These are phyloP conservation scores for Pogonus chalceus DNA, from an alignment of 1,140 invertebrate species.

Conservation along the genomic window DNA sequence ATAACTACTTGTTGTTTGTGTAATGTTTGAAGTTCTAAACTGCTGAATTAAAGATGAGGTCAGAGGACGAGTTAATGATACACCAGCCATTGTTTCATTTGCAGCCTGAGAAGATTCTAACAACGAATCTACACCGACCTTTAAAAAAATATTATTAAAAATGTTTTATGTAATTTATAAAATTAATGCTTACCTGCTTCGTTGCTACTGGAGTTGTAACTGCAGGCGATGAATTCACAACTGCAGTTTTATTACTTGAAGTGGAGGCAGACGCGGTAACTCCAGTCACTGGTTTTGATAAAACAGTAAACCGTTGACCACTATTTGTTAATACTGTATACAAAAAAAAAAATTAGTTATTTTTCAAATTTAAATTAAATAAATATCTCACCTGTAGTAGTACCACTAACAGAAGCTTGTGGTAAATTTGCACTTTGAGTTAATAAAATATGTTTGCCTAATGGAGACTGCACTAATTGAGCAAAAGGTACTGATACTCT, in stretches of 20 bases:
- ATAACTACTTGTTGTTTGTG: not conserved
- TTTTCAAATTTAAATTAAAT: not conserved
- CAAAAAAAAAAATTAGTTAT: constrained; percentile 20
- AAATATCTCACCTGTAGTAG: constrained; percentile 23
- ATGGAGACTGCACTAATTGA: constrained; percentile 59
- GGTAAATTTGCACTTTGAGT: constrained; percentile 34
- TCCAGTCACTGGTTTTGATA: constrained; percentile 36
- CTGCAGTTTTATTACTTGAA: not conserved
- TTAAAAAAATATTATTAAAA: no score
- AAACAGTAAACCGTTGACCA: constrained; percentile 44
- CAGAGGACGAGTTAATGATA: not conserved
- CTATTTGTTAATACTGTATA: constrained; percentile 40
- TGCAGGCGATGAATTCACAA: not conserved
- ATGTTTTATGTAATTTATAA: no score
- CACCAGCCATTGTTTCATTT: not conserved
- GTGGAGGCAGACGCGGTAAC: not conserved
- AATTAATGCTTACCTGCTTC: no score
- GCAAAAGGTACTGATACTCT: constrained; percentile 33
- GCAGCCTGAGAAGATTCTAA: not conserved
- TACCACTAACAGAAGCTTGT: constrained; percentile 23
- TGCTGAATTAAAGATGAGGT: constrained; percentile 5
- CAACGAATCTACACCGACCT: no score
- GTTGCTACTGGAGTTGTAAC: no score
- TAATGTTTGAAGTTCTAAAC: not conserved
- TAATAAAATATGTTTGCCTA: constrained; percentile 55